Evolutionary conservation across 2,888 invertebrate species (phyloP).

Genomic region (Rotaria sp.): DNA sequence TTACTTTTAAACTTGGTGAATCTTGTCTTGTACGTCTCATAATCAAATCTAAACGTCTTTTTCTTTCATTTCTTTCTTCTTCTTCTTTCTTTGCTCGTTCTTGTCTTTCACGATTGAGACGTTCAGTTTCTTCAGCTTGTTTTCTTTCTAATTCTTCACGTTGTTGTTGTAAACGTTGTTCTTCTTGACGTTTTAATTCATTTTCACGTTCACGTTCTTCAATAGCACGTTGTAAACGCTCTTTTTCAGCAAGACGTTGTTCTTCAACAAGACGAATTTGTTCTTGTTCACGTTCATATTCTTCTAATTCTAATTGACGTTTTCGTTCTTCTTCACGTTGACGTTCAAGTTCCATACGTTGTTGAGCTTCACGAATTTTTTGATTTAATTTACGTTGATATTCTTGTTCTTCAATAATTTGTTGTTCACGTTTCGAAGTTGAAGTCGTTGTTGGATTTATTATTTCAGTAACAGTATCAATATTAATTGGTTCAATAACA

Average conservation of each 20-base stretch:
- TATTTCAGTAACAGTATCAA: background rate
- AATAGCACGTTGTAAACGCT: conserved; percentile 25
- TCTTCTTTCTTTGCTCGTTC: background rate
- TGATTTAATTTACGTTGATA: conserved; percentile 18
- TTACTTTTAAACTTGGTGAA: background rate
- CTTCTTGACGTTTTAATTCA: background rate
- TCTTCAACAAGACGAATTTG: background rate
- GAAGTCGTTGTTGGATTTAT: background rate
- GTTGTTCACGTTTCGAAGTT: background rate
- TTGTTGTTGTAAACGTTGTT: background rate
- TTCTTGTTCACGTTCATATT: conserved; percentile 24
- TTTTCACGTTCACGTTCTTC: conserved; percentile 29
- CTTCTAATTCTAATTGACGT: conserved; percentile 29
- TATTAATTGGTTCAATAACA: background rate
- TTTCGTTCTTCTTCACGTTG: conserved; percentile 15
- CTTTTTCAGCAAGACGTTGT: background rate
- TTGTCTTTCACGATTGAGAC: conserved; percentile 11
- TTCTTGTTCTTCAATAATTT: background rate
- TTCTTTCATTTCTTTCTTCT: conserved; percentile 24
- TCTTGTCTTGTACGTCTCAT: conserved; percentile 24
- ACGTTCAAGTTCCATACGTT: background rate
- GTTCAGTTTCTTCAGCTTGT: conserved; percentile 18
- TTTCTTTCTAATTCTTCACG: conserved; percentile 12
- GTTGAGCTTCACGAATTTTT: conserved; percentile 7
- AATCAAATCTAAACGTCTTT: conserved; percentile 20